Evolutionary conservation across 2,113 vertebrate species (phyloP).

Genomic region (Dicrurus megarhynchus): DNA sequence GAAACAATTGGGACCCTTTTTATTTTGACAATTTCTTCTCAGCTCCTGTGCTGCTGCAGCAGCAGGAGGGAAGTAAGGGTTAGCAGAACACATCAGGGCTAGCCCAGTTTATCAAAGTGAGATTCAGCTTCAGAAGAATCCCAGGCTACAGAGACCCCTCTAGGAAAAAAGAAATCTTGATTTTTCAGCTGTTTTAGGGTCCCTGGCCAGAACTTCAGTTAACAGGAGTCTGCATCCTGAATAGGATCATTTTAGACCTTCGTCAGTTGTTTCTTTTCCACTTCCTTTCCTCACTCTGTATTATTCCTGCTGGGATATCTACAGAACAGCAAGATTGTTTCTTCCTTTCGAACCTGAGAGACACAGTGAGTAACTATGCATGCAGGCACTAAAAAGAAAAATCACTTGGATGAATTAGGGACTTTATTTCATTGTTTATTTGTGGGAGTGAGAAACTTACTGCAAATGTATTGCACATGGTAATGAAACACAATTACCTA

Average conservation of each 20-base stretch:
- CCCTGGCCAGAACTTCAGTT: neutral
- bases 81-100: neutral
- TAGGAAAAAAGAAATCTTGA: neutral
- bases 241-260: neutral
- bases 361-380: neutral
- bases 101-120: neutral
- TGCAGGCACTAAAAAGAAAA: neutral
- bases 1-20: neutral
- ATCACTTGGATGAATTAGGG: slow-evolving; percentile 1
- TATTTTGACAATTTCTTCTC: neutral
- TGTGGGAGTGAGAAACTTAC: neutral
- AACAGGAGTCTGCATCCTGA: neutral
- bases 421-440: slow-evolving; percentile 39
- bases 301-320: neutral
- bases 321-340: neutral
- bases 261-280: neutral
- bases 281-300: neutral
- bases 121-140: neutral
- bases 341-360: neutral
- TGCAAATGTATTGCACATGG: neutral
- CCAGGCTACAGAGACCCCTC: neutral
- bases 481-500: slow-evolving; percentile 26
- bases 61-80: neutral
- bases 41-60: neutral
- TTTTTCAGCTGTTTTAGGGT: neutral